Percentiles rank a stretch among this genome's conserved stretches.
Evolutionary conservation across 2,888 invertebrate species (phyloP).

Genomic region (Chironomus tentans): DNA sequence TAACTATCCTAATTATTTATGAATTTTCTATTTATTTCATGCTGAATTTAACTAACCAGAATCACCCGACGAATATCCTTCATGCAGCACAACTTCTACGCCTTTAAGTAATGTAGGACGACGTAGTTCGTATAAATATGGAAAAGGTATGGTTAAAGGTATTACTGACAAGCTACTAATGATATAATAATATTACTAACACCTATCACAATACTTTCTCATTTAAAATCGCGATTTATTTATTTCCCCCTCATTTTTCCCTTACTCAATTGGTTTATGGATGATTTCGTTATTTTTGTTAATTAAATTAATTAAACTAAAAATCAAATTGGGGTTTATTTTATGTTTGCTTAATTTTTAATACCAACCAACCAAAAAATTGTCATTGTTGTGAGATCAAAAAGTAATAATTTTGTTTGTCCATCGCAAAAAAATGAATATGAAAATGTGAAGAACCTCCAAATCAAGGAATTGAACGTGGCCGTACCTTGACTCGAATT

Average conservation of each 20-base stretch:
- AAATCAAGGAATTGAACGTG: conserved; percentile 43
- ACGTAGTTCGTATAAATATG: conserved; percentile 70
- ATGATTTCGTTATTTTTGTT: background rate
- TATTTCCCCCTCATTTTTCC: no score
- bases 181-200: background rate
- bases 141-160: conserved; percentile 36
- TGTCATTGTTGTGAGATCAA: background rate
- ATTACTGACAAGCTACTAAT: background rate
- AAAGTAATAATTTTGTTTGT: conserved; percentile 1
- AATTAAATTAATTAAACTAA: conserved; percentile 4
- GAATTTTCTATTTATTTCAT: background rate
- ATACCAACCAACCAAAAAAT: background rate
- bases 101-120: conserved; percentile 64
- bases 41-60: conserved; percentile 32
- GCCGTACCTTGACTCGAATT: conserved; percentile 52
- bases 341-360: background rate
- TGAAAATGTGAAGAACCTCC: background rate
- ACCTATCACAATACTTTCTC: background rate
- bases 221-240: no score
- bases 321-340: background rate
- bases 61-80: conserved; percentile 43
- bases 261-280: background rate
- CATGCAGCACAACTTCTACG: conserved; percentile 47
- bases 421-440: background rate
- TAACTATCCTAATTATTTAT: background rate